These are phyloP conservation scores for Eurois occulta DNA, from an alignment of 2,888 invertebrate species.

Conservation along the genomic window DNA sequence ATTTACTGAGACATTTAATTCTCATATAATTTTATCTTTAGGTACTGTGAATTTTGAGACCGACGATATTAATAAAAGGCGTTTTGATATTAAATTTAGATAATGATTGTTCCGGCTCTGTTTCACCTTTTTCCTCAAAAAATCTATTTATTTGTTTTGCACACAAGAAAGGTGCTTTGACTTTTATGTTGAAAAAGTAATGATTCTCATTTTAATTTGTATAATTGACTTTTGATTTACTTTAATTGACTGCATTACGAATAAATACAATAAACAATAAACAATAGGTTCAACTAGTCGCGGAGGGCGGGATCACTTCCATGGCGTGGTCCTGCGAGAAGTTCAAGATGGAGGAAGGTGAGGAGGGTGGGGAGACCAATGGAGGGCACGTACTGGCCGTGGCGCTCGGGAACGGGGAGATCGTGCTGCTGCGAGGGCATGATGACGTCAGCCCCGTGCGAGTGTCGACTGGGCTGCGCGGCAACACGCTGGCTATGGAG, in stretches of 20 bases:
- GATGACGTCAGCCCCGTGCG: constrained; percentile 98
- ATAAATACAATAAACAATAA: too few species aligned
- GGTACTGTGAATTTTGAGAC: background rate
- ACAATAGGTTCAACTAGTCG: constrained; percentile 95
- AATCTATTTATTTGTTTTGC: too few species aligned
- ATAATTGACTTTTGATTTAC: background rate
- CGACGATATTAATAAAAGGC: background rate
- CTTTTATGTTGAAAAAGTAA: too few species aligned
- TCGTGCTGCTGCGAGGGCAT: constrained; percentile 96
- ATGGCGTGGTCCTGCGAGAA: constrained; percentile 99
- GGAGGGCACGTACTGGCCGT: constrained; percentile 95
- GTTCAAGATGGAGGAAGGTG: constrained; percentile 99
- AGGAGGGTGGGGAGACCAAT: constrained; percentile 92
- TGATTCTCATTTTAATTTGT: too few species aligned
- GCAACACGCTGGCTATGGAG: constrained; percentile 96
- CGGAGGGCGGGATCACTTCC: constrained; percentile 96
- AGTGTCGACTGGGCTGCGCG: constrained; percentile 95
- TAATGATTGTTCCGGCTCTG: background rate
- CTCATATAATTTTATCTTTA: background rate
- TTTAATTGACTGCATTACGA: background rate
- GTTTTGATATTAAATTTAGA: background rate
- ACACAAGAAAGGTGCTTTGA: too few species aligned
- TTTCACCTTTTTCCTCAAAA: background rate
- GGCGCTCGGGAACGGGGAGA: constrained; percentile 96
- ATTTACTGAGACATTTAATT: background rate